Conservation (phyloP, 2,797 vertebrate species). For the Galago senegalensis region DNA sequence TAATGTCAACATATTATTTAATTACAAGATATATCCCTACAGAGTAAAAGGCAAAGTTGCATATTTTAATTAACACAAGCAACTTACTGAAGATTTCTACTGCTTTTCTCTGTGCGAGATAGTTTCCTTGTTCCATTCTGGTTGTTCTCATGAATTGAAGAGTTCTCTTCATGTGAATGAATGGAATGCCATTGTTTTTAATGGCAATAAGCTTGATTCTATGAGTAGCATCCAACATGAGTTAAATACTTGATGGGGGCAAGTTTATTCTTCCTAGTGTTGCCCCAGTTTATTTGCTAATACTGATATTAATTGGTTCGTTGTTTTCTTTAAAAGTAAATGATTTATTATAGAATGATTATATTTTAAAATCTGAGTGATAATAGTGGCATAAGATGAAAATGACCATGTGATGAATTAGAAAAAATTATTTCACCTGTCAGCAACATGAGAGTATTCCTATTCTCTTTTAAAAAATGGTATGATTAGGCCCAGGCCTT, state of each 20-base stretch:
- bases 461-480: not conserved
- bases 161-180: not conserved
- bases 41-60: not conserved
- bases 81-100: not conserved
- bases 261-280: constrained; percentile 17
- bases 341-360: constrained; percentile 49
- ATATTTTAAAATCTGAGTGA: constrained; percentile 46
- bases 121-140: not conserved
- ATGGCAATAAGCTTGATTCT: not conserved
- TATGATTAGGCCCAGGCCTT: constrained; percentile 2
- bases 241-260: not conserved
- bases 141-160: not conserved
- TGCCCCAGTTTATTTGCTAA: constrained; percentile 21
- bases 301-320: not conserved
- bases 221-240: not conserved
- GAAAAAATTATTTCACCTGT: constrained; percentile 27
- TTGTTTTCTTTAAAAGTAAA: constrained; percentile 20
- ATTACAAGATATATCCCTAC: not conserved
- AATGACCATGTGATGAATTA: not conserved
- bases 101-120: not conserved
- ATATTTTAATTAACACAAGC: constrained; percentile 18
- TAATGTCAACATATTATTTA: not conserved
- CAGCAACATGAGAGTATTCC: not conserved
- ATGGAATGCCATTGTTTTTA: not conserved
- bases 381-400: not conserved